phyloP scores from a whole-genome alignment of 2,113 vertebrate species.

The Labeo catla region DNA sequence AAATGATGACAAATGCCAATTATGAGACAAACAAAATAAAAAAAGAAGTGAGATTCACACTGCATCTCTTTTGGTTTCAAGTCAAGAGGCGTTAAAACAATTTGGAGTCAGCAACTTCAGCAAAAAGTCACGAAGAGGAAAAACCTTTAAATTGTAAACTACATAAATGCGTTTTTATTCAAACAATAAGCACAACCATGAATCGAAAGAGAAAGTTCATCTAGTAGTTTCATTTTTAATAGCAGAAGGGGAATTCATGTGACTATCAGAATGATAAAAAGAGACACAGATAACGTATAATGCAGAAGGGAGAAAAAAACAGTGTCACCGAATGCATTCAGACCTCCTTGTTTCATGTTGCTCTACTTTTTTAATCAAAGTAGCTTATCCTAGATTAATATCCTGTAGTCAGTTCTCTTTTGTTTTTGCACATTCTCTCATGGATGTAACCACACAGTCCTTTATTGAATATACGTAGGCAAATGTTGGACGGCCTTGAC shows the following conservation, averaged over 20 bases:
- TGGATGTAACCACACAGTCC: not conserved
- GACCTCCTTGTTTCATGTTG: not conserved
- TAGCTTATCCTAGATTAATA: not conserved
- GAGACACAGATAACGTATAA: not conserved
- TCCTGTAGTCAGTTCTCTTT: not conserved
- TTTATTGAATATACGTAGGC: not conserved
- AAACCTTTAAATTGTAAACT: not conserved
- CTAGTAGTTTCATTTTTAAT: not conserved
- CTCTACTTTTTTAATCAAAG: not conserved
- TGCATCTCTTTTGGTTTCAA: not conserved
- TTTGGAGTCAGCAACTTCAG: not conserved
- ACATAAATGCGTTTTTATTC: not conserved
- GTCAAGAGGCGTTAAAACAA: not conserved
- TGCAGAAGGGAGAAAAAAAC: not conserved
- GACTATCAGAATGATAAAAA: not conserved
- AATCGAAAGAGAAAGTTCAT: not conserved
- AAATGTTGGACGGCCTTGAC: not conserved
- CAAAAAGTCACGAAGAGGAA: not conserved
- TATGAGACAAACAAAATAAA: not conserved
- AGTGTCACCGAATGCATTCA: not conserved
- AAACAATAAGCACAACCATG: not conserved
- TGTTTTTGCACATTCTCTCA: not conserved
- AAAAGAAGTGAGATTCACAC: not conserved
- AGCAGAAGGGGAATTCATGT: not conserved
- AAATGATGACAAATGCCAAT: not conserved